These are phyloP conservation scores for Pangasius mekongensis DNA, from an alignment of 2,797 vertebrate species.

Conservation along the genomic window DNA sequence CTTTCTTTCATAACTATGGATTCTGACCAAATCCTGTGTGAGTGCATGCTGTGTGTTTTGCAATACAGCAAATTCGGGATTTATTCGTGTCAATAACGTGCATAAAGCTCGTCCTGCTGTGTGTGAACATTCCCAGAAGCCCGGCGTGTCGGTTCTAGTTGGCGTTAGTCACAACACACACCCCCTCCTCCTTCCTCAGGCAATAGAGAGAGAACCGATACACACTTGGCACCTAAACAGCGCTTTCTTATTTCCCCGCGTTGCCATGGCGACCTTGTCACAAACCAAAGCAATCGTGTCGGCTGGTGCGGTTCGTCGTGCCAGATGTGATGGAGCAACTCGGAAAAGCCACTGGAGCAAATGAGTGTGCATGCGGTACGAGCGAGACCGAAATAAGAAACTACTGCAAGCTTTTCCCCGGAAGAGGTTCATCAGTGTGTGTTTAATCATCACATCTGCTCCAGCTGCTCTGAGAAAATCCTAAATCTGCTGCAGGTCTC, in stretches of 20 bases:
- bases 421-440: background rate
- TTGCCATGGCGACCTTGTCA: background rate
- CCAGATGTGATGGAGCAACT: conserved; percentile 32
- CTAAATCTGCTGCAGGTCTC: background rate
- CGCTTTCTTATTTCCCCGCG: background rate
- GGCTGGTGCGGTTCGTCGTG: background rate
- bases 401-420: background rate
- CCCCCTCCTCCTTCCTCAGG: conserved; percentile 1
- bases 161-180: background rate
- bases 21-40: background rate
- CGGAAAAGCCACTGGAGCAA: background rate
- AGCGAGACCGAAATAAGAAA: too few relatives aligned
- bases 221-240: conserved; percentile 15
- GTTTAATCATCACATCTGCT: conserved; percentile 8
- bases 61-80: background rate
- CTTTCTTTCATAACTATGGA: background rate
- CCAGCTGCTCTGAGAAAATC: background rate
- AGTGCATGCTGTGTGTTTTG: background rate
- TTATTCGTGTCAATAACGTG: background rate
- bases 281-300: conserved; percentile 23
- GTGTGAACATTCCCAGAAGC: background rate
- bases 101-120: background rate
- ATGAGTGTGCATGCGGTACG: background rate
- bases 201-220: conserved; percentile 24
- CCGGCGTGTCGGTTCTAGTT: conserved; percentile 32